Evolutionary conservation across 2,888 invertebrate species (phyloP).

Genomic region (Tiliacea aurago): DNA sequence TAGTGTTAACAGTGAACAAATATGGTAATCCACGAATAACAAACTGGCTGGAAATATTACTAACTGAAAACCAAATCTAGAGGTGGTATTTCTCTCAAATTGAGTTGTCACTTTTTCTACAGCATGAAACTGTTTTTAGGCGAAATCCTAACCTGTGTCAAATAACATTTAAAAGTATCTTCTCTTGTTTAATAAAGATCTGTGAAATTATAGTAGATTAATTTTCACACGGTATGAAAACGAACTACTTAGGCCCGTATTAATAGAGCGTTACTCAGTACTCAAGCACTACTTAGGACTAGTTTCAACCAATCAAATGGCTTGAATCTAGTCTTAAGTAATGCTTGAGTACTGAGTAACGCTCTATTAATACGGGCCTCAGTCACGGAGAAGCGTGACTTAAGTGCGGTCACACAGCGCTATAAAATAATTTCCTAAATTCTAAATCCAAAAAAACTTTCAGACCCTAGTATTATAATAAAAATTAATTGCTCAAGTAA

Average conservation of each 20-base stretch:
- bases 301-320: too few relatives aligned
- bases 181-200: not conserved
- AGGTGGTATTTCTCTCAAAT: not conserved
- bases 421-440: not conserved
- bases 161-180: not conserved
- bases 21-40: too few relatives aligned
- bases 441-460: not conserved
- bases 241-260: not conserved
- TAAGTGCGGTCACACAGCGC: not conserved
- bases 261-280: too few relatives aligned
- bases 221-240: not conserved
- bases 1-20: too few relatives aligned
- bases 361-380: too few relatives aligned
- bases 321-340: too few relatives aligned
- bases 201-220: not conserved
- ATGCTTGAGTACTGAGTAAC: too few relatives aligned
- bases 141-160: not conserved
- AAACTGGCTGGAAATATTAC: too few relatives aligned
- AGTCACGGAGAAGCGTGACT: not conserved
- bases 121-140: not conserved
- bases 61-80: too few relatives aligned
- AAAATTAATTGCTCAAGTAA: constrained; percentile 17
- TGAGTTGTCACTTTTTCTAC: not conserved
- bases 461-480: not conserved
- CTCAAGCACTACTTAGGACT: too few relatives aligned